Percentiles rank a stretch among this genome's conserved stretches.
Conservation (phyloP, 2,888 invertebrate species). For the Cremastobaeus sp. region DNA sequence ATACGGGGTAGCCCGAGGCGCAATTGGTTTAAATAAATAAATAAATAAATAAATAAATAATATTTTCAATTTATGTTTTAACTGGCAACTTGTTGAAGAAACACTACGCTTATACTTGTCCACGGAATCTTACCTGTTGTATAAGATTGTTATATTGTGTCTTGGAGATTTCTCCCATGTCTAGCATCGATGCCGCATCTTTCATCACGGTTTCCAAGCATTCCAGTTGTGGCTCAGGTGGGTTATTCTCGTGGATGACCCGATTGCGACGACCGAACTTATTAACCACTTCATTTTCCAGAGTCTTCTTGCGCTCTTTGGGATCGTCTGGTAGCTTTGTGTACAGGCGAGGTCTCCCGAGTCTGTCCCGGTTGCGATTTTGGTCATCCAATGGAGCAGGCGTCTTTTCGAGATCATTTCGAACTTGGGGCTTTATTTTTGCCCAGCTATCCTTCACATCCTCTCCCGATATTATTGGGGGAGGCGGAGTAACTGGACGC, state of each 20-base stretch:
- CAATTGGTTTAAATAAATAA: too few species aligned
- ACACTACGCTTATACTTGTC: too few species aligned
- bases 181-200: too few species aligned
- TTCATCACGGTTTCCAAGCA: too few species aligned
- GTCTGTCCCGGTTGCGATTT: slow-evolving; percentile 81
- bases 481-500: slow-evolving; percentile 82
- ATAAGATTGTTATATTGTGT: too few species aligned
- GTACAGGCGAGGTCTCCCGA: slow-evolving; percentile 81
- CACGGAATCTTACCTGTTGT: too few species aligned
- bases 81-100: too few species aligned
- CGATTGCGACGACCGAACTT: slow-evolving; percentile 73
- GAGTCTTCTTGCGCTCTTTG: slow-evolving; percentile 80
- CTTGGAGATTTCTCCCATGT: too few species aligned
- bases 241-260: slow-evolving; percentile 79
- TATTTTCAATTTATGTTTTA: too few species aligned
- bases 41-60: too few species aligned
- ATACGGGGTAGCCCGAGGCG: too few species aligned
- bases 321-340: slow-evolving; percentile 80
- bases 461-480: slow-evolving; percentile 81
- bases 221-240: too few species aligned
- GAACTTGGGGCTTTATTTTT: slow-evolving; percentile 73
- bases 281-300: slow-evolving; percentile 73
- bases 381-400: slow-evolving; percentile 63
- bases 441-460: slow-evolving; percentile 76
- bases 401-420: slow-evolving; percentile 72